Conservation (phyloP, 2,888 invertebrate genomes). For the Nephrotoma guestfalica region DNA sequence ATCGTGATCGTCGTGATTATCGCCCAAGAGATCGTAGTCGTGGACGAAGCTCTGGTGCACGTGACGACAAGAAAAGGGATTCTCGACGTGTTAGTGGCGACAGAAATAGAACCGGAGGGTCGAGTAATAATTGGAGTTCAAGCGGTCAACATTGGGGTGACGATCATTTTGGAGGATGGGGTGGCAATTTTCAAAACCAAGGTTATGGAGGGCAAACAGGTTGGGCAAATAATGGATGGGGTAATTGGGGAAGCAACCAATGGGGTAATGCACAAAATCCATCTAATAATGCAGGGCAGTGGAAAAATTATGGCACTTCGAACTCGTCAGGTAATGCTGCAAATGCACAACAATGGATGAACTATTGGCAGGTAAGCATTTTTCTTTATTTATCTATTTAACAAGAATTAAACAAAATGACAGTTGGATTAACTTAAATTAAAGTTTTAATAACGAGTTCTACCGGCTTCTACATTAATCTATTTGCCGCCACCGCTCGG, state of each 20-base stretch:
- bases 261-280: neutral
- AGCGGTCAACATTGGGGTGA: conserved; percentile 12
- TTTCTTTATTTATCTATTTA: too few relatives aligned
- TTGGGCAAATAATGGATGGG: conserved; percentile 2
- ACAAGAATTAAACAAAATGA: too few relatives aligned
- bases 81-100: conserved; percentile 19
- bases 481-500: too few relatives aligned
- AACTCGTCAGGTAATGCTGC: conserved; percentile 8
- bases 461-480: too few relatives aligned
- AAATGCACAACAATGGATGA: conserved; percentile 23
- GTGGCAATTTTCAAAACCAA: conserved; percentile 25
- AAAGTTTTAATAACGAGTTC: too few relatives aligned
- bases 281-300: neutral
- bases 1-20: conserved; percentile 23
- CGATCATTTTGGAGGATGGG: conserved; percentile 18
- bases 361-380: conserved; percentile 29
- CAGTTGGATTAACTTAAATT: too few relatives aligned
- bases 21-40: conserved; percentile 26
- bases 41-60: conserved; percentile 16
- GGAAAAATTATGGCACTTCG: conserved; percentile 7
- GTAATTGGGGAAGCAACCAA: neutral
- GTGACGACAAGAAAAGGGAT: conserved; percentile 16
- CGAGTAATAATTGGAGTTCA: conserved; percentile 10
- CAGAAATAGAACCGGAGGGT: conserved; percentile 19
- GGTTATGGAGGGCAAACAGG: neutral